Conservation (phyloP, 2,797 vertebrate species). For the Enteromius fasciolatus region DNA sequence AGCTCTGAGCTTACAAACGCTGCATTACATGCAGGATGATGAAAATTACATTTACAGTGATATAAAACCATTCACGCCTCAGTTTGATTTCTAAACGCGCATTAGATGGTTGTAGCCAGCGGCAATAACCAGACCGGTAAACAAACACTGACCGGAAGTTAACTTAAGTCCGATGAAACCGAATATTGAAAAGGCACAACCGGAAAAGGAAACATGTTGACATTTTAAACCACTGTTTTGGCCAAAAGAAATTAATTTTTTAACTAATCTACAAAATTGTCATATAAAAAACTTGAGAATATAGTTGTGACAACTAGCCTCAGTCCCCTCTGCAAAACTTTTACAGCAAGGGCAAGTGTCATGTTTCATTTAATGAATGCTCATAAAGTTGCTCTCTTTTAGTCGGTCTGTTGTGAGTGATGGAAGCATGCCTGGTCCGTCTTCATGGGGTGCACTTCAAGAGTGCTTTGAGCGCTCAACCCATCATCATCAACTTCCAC, state of each 20-base stretch:
- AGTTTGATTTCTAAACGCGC: too few relatives aligned
- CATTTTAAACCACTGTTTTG: background rate
- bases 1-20: too few relatives aligned
- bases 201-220: background rate
- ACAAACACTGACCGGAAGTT: too few relatives aligned
- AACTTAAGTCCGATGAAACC: too few relatives aligned
- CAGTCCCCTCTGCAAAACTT: background rate
- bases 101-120: too few relatives aligned
- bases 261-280: background rate
- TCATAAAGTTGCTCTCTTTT: constrained; percentile 3
- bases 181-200: background rate
- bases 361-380: background rate
- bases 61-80: too few relatives aligned
- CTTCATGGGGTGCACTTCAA: constrained; percentile 36
- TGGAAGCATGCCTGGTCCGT: constrained; percentile 51
- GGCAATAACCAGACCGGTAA: too few relatives aligned
- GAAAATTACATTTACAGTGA: too few relatives aligned
- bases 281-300: background rate
- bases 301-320: background rate
- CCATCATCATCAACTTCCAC: constrained; percentile 51
- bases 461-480: constrained; percentile 38
- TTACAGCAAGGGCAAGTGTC: background rate
- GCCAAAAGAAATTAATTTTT: background rate
- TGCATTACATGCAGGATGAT: too few relatives aligned
- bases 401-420: background rate